Evolutionary conservation across 2,797 vertebrate genomes (phyloP).

Genomic region (Selene dorsalis): DNA sequence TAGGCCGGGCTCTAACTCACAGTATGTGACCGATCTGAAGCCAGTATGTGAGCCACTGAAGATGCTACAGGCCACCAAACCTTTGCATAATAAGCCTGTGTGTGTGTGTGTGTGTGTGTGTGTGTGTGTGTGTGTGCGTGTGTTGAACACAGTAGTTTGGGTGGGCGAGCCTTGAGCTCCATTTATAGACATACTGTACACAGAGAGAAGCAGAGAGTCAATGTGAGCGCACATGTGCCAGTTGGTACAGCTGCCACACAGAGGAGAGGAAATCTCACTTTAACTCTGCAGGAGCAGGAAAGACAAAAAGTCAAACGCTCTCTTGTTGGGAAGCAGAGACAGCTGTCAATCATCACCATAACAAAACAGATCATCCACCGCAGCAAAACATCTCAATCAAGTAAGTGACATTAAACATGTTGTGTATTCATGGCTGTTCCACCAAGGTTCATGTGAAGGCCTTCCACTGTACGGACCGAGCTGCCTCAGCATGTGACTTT

Average conservation of each 20-base stretch:
- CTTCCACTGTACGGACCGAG: not conserved
- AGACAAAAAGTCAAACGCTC: not conserved
- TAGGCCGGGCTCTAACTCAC: no score
- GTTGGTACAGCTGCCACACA: conserved; percentile 22
- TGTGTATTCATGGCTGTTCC: not conserved
- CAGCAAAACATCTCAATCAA: conserved; percentile 6
- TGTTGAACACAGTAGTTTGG: conserved; percentile 27
- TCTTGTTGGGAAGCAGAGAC: not conserved
- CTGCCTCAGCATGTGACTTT: not conserved
- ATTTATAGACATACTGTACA: conserved; percentile 66
- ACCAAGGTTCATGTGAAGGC: not conserved
- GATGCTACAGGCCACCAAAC: no score
- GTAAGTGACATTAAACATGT: conserved; percentile 48
- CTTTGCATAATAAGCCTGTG: no score
- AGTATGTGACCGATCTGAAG: no score
- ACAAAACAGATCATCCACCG: not conserved
- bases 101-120: no score
- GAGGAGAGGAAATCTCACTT: conserved; percentile 10
- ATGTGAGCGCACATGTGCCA: conserved; percentile 46
- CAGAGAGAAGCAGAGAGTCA: conserved; percentile 36
- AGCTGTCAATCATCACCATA: not conserved
- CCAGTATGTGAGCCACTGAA: no score
- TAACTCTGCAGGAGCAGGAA: not conserved
- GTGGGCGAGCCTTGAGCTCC: conserved; percentile 42
- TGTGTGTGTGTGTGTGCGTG: conserved; percentile 12